A percentile compares a stretch with the other conserved stretches of the same genome.
Evolutionary conservation across 2,888 invertebrate species (phyloP).

Genomic region (Fissipunctia ypsillon): DNA sequence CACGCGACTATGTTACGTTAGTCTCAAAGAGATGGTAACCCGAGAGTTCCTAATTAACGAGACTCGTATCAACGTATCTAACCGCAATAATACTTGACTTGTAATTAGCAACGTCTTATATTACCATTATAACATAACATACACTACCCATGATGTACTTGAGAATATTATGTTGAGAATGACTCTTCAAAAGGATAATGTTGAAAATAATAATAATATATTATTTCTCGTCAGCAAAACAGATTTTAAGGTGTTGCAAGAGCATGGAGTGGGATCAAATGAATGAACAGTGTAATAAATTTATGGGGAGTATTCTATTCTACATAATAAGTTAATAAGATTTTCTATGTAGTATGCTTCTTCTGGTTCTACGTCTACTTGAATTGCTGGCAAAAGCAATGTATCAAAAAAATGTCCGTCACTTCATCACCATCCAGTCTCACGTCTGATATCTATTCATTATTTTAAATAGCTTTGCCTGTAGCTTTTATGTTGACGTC

Average conservation of each 20-base stretch:
- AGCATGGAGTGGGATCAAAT: slow-evolving; percentile 18
- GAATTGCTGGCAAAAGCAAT: not conserved
- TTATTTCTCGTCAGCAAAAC: slow-evolving; percentile 8
- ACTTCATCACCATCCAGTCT: not conserved
- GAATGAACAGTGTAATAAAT: slow-evolving; percentile 3
- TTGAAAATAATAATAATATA: slow-evolving; percentile 16
- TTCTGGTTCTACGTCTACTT: not conserved
- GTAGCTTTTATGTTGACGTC: not conserved
- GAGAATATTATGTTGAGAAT: slow-evolving; percentile 21
- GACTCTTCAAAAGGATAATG: slow-evolving; percentile 26
- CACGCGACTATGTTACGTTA: slow-evolving; percentile 28
- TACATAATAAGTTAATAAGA: not conserved
- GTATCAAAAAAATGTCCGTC: not conserved
- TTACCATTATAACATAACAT: slow-evolving; percentile 39
- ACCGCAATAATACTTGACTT: slow-evolving; percentile 63
- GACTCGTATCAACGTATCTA: slow-evolving; percentile 58
- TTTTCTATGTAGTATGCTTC: not conserved
- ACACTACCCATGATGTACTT: slow-evolving; percentile 24
- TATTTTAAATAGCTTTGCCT: not conserved
- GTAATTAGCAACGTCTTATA: slow-evolving; percentile 62
- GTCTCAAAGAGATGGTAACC: slow-evolving; percentile 62
- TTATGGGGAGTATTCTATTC: not conserved
- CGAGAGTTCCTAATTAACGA: slow-evolving; percentile 60
- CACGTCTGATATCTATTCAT: too few species aligned
- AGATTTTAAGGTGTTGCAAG: slow-evolving; percentile 30